Percentiles rank a stretch among this genome's conserved stretches.
These are phyloP conservation scores for Anthophora plumipes DNA, from an alignment of 2,888 invertebrate genomes.

Conservation along the genomic window DNA sequence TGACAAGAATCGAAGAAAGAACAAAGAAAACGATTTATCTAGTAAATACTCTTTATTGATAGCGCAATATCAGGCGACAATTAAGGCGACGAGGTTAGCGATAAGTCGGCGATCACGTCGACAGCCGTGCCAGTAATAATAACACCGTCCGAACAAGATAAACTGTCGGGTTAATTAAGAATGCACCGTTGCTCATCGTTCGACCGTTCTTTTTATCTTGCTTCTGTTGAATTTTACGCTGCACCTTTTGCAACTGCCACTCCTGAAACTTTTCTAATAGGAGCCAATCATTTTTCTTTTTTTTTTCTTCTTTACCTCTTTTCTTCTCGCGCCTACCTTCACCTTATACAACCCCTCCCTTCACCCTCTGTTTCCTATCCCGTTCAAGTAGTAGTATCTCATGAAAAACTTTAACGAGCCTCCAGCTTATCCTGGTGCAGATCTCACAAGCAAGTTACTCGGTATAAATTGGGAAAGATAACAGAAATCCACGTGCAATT, in stretches of 20 bases:
- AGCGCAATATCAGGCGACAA: background rate
- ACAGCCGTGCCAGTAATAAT: slow-evolving; percentile 37
- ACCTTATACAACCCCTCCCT: background rate
- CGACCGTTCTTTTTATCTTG: background rate
- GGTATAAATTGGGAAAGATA: slow-evolving; percentile 37
- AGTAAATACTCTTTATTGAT: slow-evolving; percentile 13
- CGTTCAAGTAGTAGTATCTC: background rate
- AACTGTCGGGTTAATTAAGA: slow-evolving; percentile 23
- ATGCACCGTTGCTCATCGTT: slow-evolving; percentile 22
- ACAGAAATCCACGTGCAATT: slow-evolving; percentile 20
- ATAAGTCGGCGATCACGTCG: slow-evolving; percentile 35
- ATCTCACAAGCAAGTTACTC: slow-evolving; percentile 13
- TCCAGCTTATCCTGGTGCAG: slow-evolving; percentile 17
- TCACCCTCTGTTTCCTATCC: background rate
- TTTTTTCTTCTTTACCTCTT: too few relatives aligned
- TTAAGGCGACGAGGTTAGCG: slow-evolving; percentile 1
- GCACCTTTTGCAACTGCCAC: slow-evolving; percentile 1
- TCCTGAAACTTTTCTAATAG: slow-evolving; percentile 43
- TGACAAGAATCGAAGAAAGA: background rate
- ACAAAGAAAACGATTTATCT: slow-evolving; percentile 24
- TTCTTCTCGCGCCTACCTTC: background rate
- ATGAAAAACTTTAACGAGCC: slow-evolving; percentile 36
- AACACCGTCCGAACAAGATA: slow-evolving; percentile 44
- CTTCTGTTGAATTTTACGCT: background rate
- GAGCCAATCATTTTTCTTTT: slow-evolving; percentile 20